Percentiles rank a stretch among this genome's conserved stretches.
phyloP scores from a whole-genome alignment of 2,113 vertebrate genomes.

The Hippocampus barbouri region DNA sequence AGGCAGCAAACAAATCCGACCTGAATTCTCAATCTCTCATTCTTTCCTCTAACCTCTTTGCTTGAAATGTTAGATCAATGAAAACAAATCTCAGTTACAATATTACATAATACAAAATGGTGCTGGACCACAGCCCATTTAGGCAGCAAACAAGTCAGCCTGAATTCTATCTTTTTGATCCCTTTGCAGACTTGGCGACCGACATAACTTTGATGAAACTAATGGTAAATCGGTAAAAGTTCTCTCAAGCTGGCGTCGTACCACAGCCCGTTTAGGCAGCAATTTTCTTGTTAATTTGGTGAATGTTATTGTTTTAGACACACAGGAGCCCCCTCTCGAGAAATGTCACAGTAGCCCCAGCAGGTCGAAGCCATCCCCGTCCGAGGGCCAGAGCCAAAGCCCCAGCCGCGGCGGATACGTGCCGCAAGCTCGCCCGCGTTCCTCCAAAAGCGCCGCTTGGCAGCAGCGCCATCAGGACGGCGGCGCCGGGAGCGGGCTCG shows the following conservation, averaged over 20 bases:
- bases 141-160: not conserved
- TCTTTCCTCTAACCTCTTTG: not conserved
- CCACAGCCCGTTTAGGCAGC: not conserved
- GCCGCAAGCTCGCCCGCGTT: slow-evolving; percentile 84
- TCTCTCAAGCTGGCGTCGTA: not conserved
- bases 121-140: not conserved
- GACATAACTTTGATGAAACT: not conserved
- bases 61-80: not conserved
- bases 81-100: not conserved
- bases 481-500: slow-evolving; percentile 50
- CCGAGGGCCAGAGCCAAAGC: slow-evolving; percentile 81
- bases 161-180: not conserved
- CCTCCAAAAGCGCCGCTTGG: slow-evolving; percentile 90
- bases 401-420: slow-evolving; percentile 70
- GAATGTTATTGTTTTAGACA: slow-evolving; percentile 84
- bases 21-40: not conserved
- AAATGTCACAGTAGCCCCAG: slow-evolving; percentile 97
- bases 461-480: slow-evolving; percentile 86
- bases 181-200: not conserved
- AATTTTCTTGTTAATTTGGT: slow-evolving; percentile 62
- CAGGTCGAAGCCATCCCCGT: slow-evolving; percentile 91
- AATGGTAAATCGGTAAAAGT: not conserved
- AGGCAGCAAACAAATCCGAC: not conserved
- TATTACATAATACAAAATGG: not conserved
- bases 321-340: slow-evolving; percentile 93